phyloP scores from a whole-genome alignment of 2,797 vertebrate genomes.

The Thripadectes ignobilis region DNA sequence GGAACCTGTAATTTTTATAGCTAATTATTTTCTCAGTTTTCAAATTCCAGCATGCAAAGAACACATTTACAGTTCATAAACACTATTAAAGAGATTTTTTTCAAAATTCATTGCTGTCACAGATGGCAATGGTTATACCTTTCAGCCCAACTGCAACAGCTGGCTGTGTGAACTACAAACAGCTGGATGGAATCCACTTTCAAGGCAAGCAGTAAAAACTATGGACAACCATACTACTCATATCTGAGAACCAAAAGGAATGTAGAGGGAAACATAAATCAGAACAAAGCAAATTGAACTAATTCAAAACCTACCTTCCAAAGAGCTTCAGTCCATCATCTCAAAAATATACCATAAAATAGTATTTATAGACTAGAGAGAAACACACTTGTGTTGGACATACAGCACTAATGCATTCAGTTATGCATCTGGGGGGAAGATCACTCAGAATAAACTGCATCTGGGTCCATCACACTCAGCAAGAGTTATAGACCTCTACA shows the following conservation, averaged over 20 bases:
- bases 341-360: neutral
- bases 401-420: neutral
- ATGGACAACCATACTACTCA: neutral
- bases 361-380: neutral
- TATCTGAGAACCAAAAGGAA: neutral
- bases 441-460: neutral
- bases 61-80: constrained; percentile 40
- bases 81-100: constrained; percentile 48
- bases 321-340: neutral
- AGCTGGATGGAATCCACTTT: constrained; percentile 45
- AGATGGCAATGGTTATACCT: constrained; percentile 25
- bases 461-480: neutral
- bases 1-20: constrained; percentile 16
- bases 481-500: neutral
- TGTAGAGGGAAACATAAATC: neutral
- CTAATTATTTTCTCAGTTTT: constrained; percentile 24
- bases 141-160: constrained; percentile 44
- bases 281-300: neutral
- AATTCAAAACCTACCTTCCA: neutral
- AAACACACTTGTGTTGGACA: neutral
- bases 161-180: constrained; percentile 51
- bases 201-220: neutral
- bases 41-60: constrained; percentile 29
- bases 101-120: constrained; percentile 50
- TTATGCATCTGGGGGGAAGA: neutral